Conservation (phyloP, 2,113 vertebrate genomes). For the Cranoglanis bouderius region DNA sequence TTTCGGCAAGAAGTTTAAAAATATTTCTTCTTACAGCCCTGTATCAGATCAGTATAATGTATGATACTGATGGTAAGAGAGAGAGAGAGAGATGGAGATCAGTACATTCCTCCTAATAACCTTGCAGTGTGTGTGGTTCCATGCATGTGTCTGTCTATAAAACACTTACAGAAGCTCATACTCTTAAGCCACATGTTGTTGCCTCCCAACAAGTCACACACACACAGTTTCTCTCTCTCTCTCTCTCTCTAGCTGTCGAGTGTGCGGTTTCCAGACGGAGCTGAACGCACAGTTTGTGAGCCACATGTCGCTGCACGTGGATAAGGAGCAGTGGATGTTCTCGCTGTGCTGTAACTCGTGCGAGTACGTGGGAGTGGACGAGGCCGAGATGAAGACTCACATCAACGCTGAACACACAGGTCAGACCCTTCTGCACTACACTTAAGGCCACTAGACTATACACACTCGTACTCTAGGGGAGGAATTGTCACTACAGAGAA, state of each 20-base stretch:
- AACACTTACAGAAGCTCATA: neutral
- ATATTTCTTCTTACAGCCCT: neutral
- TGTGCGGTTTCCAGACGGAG: constrained; percentile 98
- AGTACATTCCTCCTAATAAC: neutral
- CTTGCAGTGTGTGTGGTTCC: neutral
- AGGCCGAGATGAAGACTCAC: constrained; percentile 92
- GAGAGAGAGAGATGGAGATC: neutral
- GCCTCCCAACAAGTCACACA: neutral
- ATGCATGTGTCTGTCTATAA: neutral
- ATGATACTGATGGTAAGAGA: neutral
- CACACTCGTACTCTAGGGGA: neutral
- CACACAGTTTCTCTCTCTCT: constrained; percentile 26
- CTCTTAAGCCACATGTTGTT: neutral
- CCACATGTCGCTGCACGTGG: constrained; percentile 99
- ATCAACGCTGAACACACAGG: constrained; percentile 76
- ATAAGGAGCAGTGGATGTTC: constrained; percentile 99
- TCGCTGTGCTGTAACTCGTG: constrained; percentile 94
- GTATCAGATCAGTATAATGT: neutral
- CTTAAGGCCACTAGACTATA: neutral
- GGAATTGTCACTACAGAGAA: neutral
- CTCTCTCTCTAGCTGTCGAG: constrained; percentile 87
- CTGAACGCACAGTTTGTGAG: constrained; percentile 98
- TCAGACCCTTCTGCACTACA: constrained; percentile 26
- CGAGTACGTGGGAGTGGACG: constrained; percentile 95
- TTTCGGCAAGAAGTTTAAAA: neutral